Evolutionary conservation across 2,888 invertebrate species (phyloP).

Genomic region (Apodemia duryi): DNA sequence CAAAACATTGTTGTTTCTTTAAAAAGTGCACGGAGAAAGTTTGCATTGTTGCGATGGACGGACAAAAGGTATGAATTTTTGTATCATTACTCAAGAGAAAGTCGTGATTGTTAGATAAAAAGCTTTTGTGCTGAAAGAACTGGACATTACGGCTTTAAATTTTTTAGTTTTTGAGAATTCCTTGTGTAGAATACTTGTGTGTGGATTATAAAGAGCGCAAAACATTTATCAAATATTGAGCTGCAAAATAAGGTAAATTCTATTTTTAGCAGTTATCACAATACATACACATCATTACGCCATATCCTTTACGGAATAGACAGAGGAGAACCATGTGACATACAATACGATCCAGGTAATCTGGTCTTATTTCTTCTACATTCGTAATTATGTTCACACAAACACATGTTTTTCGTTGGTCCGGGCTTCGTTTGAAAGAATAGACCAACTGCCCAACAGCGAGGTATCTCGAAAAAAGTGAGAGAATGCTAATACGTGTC

Average conservation of each 20-base stretch:
- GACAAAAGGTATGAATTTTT: slow-evolving; percentile 56
- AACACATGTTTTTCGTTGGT: too few species aligned
- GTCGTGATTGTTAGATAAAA: slow-evolving; percentile 61
- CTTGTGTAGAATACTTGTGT: slow-evolving; percentile 58
- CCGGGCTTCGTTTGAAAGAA: too few species aligned
- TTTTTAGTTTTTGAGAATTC: slow-evolving; percentile 63
- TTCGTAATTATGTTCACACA: too few species aligned
- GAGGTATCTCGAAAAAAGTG: too few species aligned
- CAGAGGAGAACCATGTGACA: too few species aligned
- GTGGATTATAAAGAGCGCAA: slow-evolving; percentile 31
- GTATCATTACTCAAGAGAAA: slow-evolving; percentile 65
- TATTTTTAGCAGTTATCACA: not conserved
- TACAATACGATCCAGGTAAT: too few species aligned
- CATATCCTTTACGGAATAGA: too few species aligned
- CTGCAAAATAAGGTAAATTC: not conserved
- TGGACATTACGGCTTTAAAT: slow-evolving; percentile 51
- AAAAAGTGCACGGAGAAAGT: slow-evolving; percentile 62
- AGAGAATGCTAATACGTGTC: too few species aligned
- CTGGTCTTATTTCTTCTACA: too few species aligned
- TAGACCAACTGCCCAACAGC: too few species aligned
- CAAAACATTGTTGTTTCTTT: slow-evolving; percentile 42
- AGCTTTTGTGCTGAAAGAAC: slow-evolving; percentile 57
- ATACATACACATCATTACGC: too few species aligned
- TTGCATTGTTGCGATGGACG: slow-evolving; percentile 47
- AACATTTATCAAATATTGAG: not conserved